Percentiles rank a stretch among this genome's conserved stretches.
These are phyloP conservation scores for Drosophila anomelani DNA, from an alignment of 2,888 invertebrate species.

Conservation along the genomic window DNA sequence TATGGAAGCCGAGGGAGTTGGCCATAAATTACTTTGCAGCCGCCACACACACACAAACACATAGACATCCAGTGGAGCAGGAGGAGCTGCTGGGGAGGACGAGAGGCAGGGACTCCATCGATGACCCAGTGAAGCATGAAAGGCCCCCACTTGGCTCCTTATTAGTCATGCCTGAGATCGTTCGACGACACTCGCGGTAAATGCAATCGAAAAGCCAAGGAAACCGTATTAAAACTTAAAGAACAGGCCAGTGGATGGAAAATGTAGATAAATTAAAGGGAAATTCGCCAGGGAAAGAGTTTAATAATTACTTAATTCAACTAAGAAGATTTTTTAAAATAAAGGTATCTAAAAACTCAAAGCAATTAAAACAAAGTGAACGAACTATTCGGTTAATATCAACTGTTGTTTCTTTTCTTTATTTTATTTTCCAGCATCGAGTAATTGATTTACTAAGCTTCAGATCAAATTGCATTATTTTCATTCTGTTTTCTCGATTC, in stretches of 20 bases:
- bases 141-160: slow-evolving; percentile 67
- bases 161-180: slow-evolving; percentile 66
- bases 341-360: accelerated
- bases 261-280: slow-evolving; percentile 2
- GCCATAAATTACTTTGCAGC: slow-evolving; percentile 80
- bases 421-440: neutral
- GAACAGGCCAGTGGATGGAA: neutral
- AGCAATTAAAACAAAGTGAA: neutral
- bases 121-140: slow-evolving; percentile 64
- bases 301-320: neutral
- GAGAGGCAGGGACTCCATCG: slow-evolving; percentile 40
- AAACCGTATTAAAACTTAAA: slow-evolving; percentile 21
- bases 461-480: slow-evolving; percentile 16
- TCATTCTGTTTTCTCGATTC: slow-evolving; percentile 18
- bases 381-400: neutral
- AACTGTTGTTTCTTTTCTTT: too few species aligned
- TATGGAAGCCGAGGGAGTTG: slow-evolving; percentile 80
- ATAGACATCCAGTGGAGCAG: neutral
- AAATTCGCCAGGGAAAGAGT: too few species aligned
- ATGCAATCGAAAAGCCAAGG: slow-evolving; percentile 37
- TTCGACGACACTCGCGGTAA: slow-evolving; percentile 48
- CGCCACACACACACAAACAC: slow-evolving; percentile 12
- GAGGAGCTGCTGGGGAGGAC: neutral
- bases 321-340: too few species aligned
- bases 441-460: slow-evolving; percentile 14